Evolutionary conservation across 2,888 invertebrate genomes (phyloP).

Genomic region (Argyresthia albistria): DNA sequence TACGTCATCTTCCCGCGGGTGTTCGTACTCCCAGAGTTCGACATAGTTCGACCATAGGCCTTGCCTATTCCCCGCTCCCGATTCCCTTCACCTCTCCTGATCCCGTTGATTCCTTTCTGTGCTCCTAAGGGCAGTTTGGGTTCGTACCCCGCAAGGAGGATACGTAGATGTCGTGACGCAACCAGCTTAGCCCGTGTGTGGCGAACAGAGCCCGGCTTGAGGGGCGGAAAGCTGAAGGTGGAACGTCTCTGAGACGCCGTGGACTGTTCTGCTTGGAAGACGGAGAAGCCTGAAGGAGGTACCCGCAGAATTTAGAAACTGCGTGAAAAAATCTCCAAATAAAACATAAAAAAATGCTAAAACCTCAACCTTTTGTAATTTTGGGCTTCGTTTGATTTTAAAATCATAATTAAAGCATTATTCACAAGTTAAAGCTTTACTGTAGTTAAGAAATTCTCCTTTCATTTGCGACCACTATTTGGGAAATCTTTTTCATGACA

Average conservation of each 20-base stretch:
- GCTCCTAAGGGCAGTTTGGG: background rate
- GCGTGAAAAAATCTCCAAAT: background rate
- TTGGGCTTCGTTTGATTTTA: background rate
- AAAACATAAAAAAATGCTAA: background rate
- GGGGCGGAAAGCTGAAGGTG: background rate
- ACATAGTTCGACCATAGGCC: background rate
- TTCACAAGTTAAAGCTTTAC: too few relatives aligned
- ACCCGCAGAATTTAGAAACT: background rate
- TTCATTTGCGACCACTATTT: too few relatives aligned
- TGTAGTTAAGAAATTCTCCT: too few relatives aligned
- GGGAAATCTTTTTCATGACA: too few relatives aligned
- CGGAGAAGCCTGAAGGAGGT: conserved; percentile 1
- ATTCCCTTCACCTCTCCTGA: background rate
- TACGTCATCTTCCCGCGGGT: background rate
- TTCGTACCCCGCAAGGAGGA: background rate
- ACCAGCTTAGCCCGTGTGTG: background rate
- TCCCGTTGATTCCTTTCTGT: background rate
- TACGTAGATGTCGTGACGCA: background rate
- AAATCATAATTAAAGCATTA: too few relatives aligned
- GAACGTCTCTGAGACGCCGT: background rate
- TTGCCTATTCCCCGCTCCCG: background rate
- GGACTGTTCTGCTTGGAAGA: background rate
- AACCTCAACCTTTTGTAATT: background rate
- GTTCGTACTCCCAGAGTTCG: background rate
- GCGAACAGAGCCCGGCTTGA: background rate